Percentiles rank a stretch among this genome's conserved stretches.
Evolutionary conservation across 1,140 invertebrate species (phyloP).

Genomic region (Pogonomyrmex californicus): DNA sequence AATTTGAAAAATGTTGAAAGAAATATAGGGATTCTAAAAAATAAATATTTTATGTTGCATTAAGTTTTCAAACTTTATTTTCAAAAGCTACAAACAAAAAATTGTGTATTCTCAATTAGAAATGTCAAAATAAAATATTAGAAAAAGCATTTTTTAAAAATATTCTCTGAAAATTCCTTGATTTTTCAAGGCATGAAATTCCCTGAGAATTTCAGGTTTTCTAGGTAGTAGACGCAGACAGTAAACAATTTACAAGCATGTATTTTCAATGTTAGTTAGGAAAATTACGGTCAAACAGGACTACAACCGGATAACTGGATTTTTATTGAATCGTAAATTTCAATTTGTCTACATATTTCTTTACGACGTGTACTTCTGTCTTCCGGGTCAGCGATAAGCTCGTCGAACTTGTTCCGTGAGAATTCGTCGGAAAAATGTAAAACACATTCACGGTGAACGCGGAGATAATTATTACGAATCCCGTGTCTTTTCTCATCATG

Average conservation of each 20-base stretch:
- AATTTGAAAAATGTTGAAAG: too few species aligned
- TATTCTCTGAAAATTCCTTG: too few species aligned
- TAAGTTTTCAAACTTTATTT: too few species aligned
- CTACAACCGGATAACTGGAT: not conserved
- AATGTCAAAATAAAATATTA: too few species aligned
- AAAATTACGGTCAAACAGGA: conserved; percentile 7
- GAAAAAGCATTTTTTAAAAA: too few species aligned
- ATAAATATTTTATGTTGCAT: too few species aligned
- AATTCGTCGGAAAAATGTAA: conserved; percentile 15
- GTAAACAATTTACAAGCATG: not conserved
- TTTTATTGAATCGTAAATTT: conserved; percentile 6
- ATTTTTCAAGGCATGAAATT: too few species aligned
- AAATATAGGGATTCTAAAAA: too few species aligned
- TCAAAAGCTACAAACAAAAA: too few species aligned
- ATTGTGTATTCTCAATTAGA: too few species aligned
- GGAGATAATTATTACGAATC: conserved; percentile 30
- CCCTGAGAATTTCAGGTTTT: too few species aligned
- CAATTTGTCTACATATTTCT: not conserved
- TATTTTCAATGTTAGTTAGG: not conserved
- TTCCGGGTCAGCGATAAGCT: conserved; percentile 1
- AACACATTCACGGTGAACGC: not conserved
- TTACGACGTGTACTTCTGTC: not conserved
- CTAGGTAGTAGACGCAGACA: too few species aligned
- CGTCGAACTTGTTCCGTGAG: conserved; percentile 27
- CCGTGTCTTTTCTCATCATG: not conserved